phyloP scores from a whole-genome alignment of 2,797 vertebrate genomes.

The Hybognathus amarus region DNA sequence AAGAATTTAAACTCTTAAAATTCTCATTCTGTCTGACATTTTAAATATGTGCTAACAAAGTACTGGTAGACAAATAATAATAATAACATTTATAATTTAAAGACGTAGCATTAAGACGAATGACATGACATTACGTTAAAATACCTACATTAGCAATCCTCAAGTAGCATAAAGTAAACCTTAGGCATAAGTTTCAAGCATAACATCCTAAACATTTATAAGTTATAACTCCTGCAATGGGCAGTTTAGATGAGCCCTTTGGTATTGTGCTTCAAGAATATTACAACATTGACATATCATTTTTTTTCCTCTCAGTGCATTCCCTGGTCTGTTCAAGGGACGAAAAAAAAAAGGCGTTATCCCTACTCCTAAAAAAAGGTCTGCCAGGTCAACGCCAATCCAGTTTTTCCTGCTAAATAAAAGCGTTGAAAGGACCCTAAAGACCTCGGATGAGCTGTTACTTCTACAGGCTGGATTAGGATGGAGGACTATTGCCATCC shows the following conservation, averaged over 20 bases:
- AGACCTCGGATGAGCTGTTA: neutral
- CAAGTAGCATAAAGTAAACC: neutral
- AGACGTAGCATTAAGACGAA: too few species aligned
- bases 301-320: conserved; percentile 7
- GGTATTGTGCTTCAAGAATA: neutral
- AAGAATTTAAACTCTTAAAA: too few species aligned
- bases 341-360: neutral
- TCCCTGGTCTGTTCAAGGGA: conserved; percentile 5
- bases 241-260: neutral
- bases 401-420: conserved; percentile 6
- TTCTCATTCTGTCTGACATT: too few species aligned
- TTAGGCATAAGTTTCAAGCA: neutral
- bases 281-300: neutral
- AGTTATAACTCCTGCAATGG: neutral
- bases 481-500: conserved; percentile 1
- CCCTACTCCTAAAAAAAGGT: neutral
- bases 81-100: too few species aligned
- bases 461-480: neutral
- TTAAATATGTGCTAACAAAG: neutral
- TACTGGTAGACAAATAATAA: neutral
- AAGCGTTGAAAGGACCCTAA: neutral
- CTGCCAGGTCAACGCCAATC: neutral
- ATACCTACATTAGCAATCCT: neutral
- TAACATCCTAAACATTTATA: neutral
- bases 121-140: too few species aligned